Percentiles rank a stretch among this genome's conserved stretches.
Evolutionary conservation across 2,888 invertebrate species (phyloP).

Genomic region (Sphinx pinastri): DNA sequence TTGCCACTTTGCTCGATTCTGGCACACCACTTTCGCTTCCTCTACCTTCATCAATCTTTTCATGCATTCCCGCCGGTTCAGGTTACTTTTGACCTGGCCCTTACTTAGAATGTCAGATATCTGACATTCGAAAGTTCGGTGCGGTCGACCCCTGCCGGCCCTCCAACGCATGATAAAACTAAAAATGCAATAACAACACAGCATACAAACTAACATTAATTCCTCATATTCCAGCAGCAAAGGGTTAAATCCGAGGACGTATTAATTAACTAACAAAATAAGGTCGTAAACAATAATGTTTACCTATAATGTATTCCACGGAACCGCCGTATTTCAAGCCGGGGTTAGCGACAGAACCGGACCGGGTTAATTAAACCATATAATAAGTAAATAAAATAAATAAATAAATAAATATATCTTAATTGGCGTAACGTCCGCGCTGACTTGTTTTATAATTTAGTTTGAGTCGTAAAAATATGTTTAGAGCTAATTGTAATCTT

Average conservation of each 20-base stretch:
- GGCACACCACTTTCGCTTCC: too few species aligned
- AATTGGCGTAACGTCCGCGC: slow-evolving; percentile 20
- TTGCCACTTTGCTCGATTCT: too few species aligned
- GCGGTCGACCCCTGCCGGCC: too few species aligned
- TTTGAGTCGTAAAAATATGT: slow-evolving; percentile 12
- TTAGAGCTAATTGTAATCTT: not conserved
- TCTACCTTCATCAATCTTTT: too few species aligned
- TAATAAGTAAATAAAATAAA: too few species aligned
- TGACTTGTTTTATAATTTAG: slow-evolving; percentile 25
- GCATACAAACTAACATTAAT: not conserved
- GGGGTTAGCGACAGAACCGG: slow-evolving; percentile 17
- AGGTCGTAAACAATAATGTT: slow-evolving; percentile 27
- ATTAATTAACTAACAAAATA: slow-evolving; percentile 14
- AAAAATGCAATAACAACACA: not conserved
- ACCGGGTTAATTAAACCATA: slow-evolving; percentile 24
- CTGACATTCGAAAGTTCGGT: too few species aligned
- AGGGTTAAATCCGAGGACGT: not conserved
- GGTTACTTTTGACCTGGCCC: too few species aligned
- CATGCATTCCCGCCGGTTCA: too few species aligned
- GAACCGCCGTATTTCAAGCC: slow-evolving; percentile 23
- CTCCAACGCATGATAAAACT: not conserved
- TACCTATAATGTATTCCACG: slow-evolving; percentile 27
- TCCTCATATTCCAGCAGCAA: not conserved
- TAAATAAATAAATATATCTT: too few species aligned
- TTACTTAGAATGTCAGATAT: too few species aligned